Conservation (phyloP, 1,140 invertebrate species). For the Drosophila kurseongensis region DNA sequence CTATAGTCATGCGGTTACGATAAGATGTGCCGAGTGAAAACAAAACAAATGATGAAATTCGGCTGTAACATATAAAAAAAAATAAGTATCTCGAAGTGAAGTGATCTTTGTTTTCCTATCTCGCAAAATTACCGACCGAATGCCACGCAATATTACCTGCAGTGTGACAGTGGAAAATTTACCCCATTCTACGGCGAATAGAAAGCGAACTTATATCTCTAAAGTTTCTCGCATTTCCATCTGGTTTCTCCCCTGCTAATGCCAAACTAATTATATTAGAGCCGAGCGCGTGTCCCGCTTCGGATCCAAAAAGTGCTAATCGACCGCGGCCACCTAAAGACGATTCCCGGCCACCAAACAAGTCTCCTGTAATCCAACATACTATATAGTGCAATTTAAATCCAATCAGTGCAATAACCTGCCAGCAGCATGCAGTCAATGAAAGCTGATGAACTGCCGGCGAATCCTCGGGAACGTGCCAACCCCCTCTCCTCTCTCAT, state of each 20-base stretch:
- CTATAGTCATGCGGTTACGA: not conserved
- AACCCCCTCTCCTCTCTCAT: slow-evolving; percentile 65
- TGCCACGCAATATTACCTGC: slow-evolving; percentile 24
- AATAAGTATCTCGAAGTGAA: slow-evolving; percentile 3
- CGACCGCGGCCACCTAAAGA: slow-evolving; percentile 25
- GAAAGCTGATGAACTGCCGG: slow-evolving; percentile 66
- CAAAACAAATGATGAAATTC: slow-evolving; percentile 20
- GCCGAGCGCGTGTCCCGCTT: slow-evolving; percentile 63
- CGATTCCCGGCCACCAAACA: slow-evolving; percentile 4
- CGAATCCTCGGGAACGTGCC: slow-evolving; percentile 69
- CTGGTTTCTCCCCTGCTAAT: slow-evolving; percentile 46
- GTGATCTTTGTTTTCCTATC: slow-evolving; percentile 8
- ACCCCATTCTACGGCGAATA: slow-evolving; percentile 15
- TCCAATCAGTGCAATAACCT: slow-evolving; percentile 35
- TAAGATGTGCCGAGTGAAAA: slow-evolving; percentile 13
- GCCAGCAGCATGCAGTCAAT: slow-evolving; percentile 63
- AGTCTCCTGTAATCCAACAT: slow-evolving; percentile 19
- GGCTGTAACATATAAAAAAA: slow-evolving; percentile 23
- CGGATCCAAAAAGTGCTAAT: slow-evolving; percentile 54
- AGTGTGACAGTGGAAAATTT: slow-evolving; percentile 37
- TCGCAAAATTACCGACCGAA: not conserved
- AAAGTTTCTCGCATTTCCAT: slow-evolving; percentile 18
- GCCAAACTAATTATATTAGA: slow-evolving; percentile 72
- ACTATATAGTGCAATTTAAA: slow-evolving; percentile 36
- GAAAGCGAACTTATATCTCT: slow-evolving; percentile 18